Base-by-base conservation (phyloP, 1,140 invertebrate genomes). In the Apis laboriosa region DNA sequence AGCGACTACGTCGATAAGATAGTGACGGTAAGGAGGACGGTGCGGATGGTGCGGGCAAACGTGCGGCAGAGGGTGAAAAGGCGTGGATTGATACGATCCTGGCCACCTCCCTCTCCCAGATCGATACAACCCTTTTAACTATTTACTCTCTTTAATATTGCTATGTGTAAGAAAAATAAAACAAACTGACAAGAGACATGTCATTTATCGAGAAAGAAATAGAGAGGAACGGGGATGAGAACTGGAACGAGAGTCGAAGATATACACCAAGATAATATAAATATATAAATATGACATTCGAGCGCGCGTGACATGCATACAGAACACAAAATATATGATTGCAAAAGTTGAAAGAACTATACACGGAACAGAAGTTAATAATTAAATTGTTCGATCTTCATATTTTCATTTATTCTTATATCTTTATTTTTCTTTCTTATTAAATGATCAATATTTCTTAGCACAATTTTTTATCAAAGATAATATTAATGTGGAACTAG, bases 71-170 rank as follows among this genome's bases (percentile, higher is more conserved):
- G 80, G 80, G 84, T 85, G 86, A 90, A 84, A 85, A n/a, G 84
- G 76, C 67, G 72, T 64, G 82, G 77, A 87, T 90, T 86, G 77
- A 56, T 77, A 77, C 74, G 76, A 86, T 84, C 77, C 85, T 85
- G 74, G 76, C 68, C 87, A 75, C 80, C 80, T 75, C 79, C 68
- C 74, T 64, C 74, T 79, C 83, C 64, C 67, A 76, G 89, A 85
- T 87, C 78, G 84, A 89, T 87, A 84, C 83, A 88, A 74, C 87
- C 87, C 86, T 91, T 91, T 90, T 91, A 91, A 86, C 90, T 91
- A 90, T 91, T 90, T 90, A 91, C 90, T 90, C 88, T 90, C 87
- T 88, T 89, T 89, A 87, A 87, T 88, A 90, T 90, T 90, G 88
- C 90, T 91, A 90, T 85, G 85, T 89, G 86, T 90, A 90, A 86